Evolutionary conservation across 2,113 vertebrate genomes (phyloP).

Genomic region (Nycticorax nycticorax): DNA sequence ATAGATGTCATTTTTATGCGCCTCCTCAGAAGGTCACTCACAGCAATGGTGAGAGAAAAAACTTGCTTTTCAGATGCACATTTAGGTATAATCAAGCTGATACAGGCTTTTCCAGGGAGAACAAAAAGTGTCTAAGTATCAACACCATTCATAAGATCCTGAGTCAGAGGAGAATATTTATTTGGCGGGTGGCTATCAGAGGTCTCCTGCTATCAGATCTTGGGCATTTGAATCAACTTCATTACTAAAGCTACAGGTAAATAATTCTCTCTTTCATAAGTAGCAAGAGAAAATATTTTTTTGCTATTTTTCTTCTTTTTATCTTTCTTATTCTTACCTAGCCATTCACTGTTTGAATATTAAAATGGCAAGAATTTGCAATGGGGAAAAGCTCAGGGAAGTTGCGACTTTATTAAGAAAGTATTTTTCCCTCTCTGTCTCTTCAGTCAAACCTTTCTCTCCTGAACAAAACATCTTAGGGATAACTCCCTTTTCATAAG

Average conservation of each 20-base stretch:
- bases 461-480: neutral
- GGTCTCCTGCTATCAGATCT: neutral
- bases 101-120: neutral
- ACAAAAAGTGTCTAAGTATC: neutral
- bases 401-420: neutral
- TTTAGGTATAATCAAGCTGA: neutral
- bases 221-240: neutral
- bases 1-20: neutral
- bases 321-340: neutral
- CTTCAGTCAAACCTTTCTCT: neutral
- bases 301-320: neutral
- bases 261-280: neutral
- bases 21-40: neutral
- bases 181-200: neutral
- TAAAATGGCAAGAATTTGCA: neutral
- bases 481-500: neutral
- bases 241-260: neutral
- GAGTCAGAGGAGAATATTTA: neutral
- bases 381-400: neutral
- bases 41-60: neutral
- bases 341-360: neutral
- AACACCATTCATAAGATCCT: neutral
- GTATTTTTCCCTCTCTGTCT: neutral
- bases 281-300: neutral
- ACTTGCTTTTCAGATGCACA: neutral